Percentiles rank a stretch among this genome's conserved stretches.
These are phyloP conservation scores for Sandelia bainsii DNA, from an alignment of 2,797 vertebrate genomes.

Conservation along the genomic window DNA sequence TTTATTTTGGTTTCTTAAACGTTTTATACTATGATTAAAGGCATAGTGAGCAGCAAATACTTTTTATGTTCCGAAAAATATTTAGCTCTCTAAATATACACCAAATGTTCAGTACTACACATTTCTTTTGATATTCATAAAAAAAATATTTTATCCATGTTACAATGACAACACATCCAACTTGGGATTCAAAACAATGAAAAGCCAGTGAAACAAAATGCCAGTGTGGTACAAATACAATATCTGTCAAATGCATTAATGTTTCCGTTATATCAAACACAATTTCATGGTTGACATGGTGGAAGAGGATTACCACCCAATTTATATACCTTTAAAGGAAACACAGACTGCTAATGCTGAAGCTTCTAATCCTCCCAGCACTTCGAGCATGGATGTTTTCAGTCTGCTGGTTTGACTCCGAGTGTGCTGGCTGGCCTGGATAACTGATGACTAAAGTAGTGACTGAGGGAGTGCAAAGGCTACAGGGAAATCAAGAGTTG, in stretches of 20 bases:
- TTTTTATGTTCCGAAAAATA: not conserved
- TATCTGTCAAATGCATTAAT: conserved; percentile 63
- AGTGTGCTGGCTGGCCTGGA: conserved; percentile 60
- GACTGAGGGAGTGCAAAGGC: conserved; percentile 77
- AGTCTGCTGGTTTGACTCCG: conserved; percentile 71
- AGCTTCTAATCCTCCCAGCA: conserved; percentile 75
- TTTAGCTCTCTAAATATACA: not conserved
- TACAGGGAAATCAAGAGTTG: conserved; percentile 82
- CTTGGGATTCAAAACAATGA: conserved; percentile 40
- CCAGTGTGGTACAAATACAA: conserved; percentile 57
- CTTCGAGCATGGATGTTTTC: conserved; percentile 68
- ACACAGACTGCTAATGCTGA: conserved; percentile 74
- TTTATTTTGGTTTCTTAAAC: too few species aligned
- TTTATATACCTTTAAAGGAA: conserved; percentile 83
- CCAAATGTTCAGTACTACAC: not conserved
- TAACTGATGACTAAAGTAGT: conserved; percentile 78
- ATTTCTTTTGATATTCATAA: not conserved
- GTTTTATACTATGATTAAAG: conserved; percentile 4
- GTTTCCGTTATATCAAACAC: conserved; percentile 76
- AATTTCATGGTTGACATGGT: conserved; percentile 81
- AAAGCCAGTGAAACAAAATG: conserved; percentile 55
- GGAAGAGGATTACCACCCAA: conserved; percentile 81
- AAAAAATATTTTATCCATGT: not conserved
- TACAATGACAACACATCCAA: conserved; percentile 4
- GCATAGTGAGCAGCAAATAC: not conserved